These are phyloP conservation scores for Australoheros facetus DNA, from an alignment of 2,797 vertebrate species.

Conservation along the genomic window DNA sequence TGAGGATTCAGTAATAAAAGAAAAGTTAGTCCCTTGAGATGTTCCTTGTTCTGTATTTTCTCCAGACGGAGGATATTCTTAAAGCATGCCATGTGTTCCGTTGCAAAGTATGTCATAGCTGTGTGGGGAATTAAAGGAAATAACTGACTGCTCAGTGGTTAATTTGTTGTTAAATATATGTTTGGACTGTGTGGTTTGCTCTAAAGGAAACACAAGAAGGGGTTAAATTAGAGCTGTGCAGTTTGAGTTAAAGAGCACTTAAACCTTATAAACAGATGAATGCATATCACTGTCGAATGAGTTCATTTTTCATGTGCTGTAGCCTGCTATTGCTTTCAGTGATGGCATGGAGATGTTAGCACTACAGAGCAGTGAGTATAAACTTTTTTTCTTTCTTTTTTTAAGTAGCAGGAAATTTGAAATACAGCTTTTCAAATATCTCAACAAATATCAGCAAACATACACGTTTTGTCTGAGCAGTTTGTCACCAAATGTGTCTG, in stretches of 20 bases:
- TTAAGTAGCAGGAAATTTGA: background rate
- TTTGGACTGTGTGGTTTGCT: background rate
- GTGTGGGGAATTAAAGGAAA: background rate
- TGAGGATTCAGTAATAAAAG: background rate
- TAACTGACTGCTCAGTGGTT: background rate
- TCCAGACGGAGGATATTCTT: background rate
- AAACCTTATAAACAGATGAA: background rate
- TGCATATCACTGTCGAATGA: background rate
- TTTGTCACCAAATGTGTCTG: background rate
- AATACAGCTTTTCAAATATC: background rate
- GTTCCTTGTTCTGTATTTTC: background rate
- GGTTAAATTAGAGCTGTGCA: background rate
- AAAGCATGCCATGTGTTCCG: background rate
- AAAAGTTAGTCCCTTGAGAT: background rate
- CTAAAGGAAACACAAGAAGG: background rate
- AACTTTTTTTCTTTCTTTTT: background rate
- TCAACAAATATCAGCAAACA: background rate
- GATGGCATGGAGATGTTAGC: background rate
- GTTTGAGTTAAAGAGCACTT: background rate
- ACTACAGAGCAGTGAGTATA: background rate
- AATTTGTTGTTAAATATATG: background rate
- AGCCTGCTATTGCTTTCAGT: background rate
- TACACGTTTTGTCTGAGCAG: no score
- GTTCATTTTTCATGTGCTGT: background rate
- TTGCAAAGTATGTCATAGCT: background rate